Evolutionary conservation across 2,113 vertebrate species (phyloP).

Genomic region (Bos indicus): DNA sequence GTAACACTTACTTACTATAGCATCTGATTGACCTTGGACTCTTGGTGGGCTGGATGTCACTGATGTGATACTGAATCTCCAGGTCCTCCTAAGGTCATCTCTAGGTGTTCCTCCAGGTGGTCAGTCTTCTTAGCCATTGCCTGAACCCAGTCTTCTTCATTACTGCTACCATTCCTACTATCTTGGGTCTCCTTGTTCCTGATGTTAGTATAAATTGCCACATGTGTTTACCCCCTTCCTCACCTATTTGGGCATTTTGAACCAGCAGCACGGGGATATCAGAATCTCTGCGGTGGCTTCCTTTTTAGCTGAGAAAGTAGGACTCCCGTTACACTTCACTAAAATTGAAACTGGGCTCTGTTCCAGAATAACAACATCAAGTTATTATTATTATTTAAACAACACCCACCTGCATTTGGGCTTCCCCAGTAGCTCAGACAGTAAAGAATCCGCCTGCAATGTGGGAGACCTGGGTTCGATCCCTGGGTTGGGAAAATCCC

Average conservation of each 20-base stretch:
- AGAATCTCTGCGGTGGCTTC: not conserved
- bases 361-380: not conserved
- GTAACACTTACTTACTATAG: not conserved
- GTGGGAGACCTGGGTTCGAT: rapidly evolving
- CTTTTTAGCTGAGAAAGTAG: not conserved
- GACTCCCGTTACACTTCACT: not conserved
- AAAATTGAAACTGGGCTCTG: not conserved
- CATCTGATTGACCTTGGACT: not conserved
- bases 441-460: not conserved
- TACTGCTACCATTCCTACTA: not conserved
- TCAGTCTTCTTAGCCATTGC: not conserved
- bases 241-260: not conserved
- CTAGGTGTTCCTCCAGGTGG: not conserved
- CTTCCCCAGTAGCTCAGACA: not conserved
- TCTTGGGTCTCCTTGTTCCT: not conserved
- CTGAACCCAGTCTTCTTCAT: not conserved
- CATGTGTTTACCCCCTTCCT: not conserved
- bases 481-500: not conserved
- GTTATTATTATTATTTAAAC: not conserved
- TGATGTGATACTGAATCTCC: not conserved
- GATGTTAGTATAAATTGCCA: not conserved
- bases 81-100: not conserved
- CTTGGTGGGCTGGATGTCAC: not conserved
- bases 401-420: not conserved
- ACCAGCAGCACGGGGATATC: not conserved